These are phyloP conservation scores for Camponotus vicinus DNA, from an alignment of 1,140 invertebrate genomes.

Conservation along the genomic window DNA sequence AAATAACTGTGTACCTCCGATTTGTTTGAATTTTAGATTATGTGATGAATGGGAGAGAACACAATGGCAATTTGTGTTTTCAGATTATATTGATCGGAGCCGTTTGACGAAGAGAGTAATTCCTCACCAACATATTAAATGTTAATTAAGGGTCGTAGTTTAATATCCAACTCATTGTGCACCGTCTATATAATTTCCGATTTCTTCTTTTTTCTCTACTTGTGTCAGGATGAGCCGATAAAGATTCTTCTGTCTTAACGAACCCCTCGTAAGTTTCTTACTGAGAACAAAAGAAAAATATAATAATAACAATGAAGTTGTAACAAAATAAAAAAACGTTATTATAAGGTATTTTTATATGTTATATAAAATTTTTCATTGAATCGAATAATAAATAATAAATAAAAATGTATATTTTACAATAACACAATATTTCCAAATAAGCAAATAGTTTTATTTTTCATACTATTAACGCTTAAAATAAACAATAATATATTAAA, in stretches of 20 bases:
- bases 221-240: background rate
- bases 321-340: too few species aligned
- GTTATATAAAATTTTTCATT: too few species aligned
- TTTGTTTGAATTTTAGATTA: conserved; percentile 33
- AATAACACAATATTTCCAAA: too few species aligned
- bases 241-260: background rate
- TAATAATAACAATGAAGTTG: too few species aligned
- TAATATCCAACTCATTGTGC: conserved; percentile 9
- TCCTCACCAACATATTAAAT: conserved; percentile 9
- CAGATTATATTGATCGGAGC: conserved; percentile 26
- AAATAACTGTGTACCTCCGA: background rate
- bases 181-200: conserved; percentile 30
- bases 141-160: conserved; percentile 32
- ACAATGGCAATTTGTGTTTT: conserved; percentile 24
- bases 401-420: too few species aligned
- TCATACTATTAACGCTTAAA: too few species aligned
- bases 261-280: too few species aligned
- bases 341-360: too few species aligned
- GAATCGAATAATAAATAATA: too few species aligned
- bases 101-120: background rate
- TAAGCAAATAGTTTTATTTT: too few species aligned
- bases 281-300: too few species aligned
- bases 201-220: background rate
- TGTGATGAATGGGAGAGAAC: conserved; percentile 6
- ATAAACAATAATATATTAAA: too few species aligned